Percentiles rank a stretch among this genome's conserved stretches.
Evolutionary conservation across 2,113 vertebrate genomes (phyloP).

Genomic region (pig (Sus scrofa)): DNA sequence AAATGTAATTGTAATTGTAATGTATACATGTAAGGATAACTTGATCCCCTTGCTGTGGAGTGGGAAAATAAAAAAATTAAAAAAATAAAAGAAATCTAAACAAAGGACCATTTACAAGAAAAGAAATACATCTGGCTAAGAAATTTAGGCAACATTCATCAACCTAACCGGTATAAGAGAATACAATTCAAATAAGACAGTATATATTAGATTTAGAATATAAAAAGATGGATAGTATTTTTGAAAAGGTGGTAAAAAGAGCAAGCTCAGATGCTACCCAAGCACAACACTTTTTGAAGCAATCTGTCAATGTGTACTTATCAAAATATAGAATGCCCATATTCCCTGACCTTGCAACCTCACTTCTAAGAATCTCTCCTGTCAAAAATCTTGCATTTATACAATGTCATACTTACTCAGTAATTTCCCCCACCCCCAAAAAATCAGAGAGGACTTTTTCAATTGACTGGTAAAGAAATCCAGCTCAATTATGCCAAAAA

Average conservation of each 20-base stretch:
- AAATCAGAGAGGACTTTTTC: background rate
- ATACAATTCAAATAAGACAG: conserved; percentile 29
- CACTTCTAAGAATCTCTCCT: background rate
- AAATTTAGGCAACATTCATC: background rate
- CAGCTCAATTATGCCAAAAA: background rate
- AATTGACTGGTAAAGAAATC: background rate
- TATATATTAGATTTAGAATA: background rate
- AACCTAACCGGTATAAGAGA: background rate
- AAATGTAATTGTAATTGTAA: too few relatives aligned
- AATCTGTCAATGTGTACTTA: background rate
- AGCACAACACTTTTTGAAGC: background rate
- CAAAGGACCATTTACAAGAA: background rate
- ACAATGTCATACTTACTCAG: background rate
- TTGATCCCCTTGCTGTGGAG: too few relatives aligned
- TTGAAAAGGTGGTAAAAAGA: conserved; percentile 20
- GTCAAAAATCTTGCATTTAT: conserved; percentile 16
- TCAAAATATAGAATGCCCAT: conserved; percentile 1
- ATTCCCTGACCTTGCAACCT: background rate
- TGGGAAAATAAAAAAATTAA: conserved; percentile 31
- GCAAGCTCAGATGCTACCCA: background rate
- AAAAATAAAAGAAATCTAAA: background rate
- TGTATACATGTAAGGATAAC: too few relatives aligned
- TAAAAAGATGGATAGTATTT: conserved; percentile 30
- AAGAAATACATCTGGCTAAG: background rate
- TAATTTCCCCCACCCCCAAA: background rate